phyloP scores from a whole-genome alignment of 2,888 invertebrate species.

The Apamea crenata region DNA sequence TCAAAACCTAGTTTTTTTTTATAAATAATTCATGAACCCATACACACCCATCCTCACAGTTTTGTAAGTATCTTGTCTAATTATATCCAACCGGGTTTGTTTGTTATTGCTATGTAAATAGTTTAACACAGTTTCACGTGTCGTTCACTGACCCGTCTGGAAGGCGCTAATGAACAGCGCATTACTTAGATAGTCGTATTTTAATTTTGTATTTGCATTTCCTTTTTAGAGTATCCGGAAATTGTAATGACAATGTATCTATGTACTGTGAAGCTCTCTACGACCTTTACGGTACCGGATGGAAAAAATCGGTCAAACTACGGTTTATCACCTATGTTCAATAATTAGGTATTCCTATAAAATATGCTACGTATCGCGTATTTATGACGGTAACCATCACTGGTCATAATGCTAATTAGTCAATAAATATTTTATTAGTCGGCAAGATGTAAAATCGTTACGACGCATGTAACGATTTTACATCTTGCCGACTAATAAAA shows the following conservation, averaged over 20 bases:
- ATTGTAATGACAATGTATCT: not conserved
- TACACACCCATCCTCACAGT: not conserved
- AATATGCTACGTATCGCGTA: no score
- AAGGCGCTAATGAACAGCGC: slow-evolving; percentile 11
- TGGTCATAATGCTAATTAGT: no score
- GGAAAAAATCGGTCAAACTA: no score
- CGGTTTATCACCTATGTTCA: no score
- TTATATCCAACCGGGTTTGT: slow-evolving; percentile 8
- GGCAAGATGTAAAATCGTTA: no score
- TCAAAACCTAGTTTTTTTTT: not conserved
- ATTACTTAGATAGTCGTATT: slow-evolving; percentile 19
- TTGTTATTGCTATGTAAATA: slow-evolving; percentile 34
- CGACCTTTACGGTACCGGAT: no score
- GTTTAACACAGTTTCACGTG: slow-evolving; percentile 44
- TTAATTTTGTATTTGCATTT: slow-evolving; percentile 39
- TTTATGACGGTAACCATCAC: no score
- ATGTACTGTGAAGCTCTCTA: not conserved
- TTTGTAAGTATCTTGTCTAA: slow-evolving; percentile 11
- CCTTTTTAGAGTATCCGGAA: slow-evolving; percentile 7
- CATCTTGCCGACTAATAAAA: no score
- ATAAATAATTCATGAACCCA: slow-evolving; percentile 22
- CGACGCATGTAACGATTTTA: no score
- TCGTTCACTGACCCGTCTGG: slow-evolving; percentile 48
- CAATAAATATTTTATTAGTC: no score
- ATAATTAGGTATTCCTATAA: no score